Percentiles rank a stretch among this genome's conserved stretches.
phyloP scores from a whole-genome alignment of 2,113 vertebrate genomes.

The Castor canadensis region DNA sequence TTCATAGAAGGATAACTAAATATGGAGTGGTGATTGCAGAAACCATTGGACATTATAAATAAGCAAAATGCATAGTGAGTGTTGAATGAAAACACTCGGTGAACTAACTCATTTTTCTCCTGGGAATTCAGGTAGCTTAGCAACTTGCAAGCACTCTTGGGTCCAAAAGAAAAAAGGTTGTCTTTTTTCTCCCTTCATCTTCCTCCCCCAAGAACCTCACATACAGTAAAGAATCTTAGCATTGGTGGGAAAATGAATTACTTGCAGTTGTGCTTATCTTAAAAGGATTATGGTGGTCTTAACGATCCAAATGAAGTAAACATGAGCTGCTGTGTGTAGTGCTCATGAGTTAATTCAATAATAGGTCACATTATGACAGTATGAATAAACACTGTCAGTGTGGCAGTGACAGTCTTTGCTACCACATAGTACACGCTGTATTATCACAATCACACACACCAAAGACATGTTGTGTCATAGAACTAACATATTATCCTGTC shows the following conservation, averaged over 20 bases:
- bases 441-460: no score
- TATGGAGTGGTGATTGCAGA: neutral
- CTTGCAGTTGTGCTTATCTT: conserved; percentile 47
- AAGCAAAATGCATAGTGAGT: neutral
- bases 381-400: conserved; percentile 36
- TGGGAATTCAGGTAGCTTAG: conserved; percentile 43
- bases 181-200: neutral
- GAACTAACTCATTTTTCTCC: conserved; percentile 29
- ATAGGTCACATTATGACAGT: conserved; percentile 22
- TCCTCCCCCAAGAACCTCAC: neutral
- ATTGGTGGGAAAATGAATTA: neutral
- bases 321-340: conserved; percentile 6
- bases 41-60: neutral
- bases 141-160: conserved; percentile 1
- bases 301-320: conserved; percentile 14
- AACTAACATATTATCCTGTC: neutral
- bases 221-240: neutral
- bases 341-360: neutral
- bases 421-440: neutral
- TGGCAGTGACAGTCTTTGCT: conserved; percentile 37
- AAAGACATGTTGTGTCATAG: neutral
- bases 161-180: neutral
- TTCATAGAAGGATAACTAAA: conserved; percentile 15
- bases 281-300: conserved; percentile 14
- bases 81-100: conserved; percentile 46